Conservation (phyloP, 2,888 invertebrate species). For the Cinara cedri region DNA sequence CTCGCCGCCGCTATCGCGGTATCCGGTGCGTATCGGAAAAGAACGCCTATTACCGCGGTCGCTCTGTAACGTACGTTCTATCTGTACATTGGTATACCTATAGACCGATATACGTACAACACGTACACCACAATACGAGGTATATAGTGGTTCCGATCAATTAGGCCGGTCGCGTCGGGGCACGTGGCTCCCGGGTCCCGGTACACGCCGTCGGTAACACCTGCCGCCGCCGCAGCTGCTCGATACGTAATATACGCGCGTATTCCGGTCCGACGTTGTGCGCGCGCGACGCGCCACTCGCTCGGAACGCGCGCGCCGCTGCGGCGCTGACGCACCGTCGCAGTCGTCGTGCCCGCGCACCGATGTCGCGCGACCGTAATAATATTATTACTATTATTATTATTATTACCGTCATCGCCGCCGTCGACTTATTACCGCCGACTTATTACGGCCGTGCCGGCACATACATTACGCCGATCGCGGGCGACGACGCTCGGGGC, state of each 20-base stretch:
- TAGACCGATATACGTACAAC: too few species aligned
- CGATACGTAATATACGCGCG: too few species aligned
- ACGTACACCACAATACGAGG: not conserved
- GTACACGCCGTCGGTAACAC: constrained; percentile 38
- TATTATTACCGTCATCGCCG: too few species aligned
- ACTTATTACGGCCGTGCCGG: too few species aligned
- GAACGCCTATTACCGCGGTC: not conserved
- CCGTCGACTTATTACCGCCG: too few species aligned
- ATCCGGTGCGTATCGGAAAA: constrained; percentile 43
- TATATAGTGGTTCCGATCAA: constrained; percentile 48
- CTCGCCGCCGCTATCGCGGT: not conserved
- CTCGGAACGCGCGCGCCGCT: too few species aligned
- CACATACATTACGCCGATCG: constrained; percentile 38
- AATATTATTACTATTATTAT: too few species aligned
- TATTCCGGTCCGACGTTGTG: too few species aligned
- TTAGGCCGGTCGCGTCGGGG: constrained; percentile 51
- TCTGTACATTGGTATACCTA: too few species aligned
- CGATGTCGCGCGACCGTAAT: not conserved
- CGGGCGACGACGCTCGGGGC: too few species aligned
- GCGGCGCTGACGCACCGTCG: constrained; percentile 7
- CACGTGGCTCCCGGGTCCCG: constrained; percentile 44
- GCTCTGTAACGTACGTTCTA: too few species aligned
- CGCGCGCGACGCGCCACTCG: too few species aligned
- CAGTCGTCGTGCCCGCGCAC: constrained; percentile 1
- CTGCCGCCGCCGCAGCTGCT: constrained; percentile 21